Conservation (phyloP, 2,113 vertebrate genomes). For the Carassius carassius region DNA sequence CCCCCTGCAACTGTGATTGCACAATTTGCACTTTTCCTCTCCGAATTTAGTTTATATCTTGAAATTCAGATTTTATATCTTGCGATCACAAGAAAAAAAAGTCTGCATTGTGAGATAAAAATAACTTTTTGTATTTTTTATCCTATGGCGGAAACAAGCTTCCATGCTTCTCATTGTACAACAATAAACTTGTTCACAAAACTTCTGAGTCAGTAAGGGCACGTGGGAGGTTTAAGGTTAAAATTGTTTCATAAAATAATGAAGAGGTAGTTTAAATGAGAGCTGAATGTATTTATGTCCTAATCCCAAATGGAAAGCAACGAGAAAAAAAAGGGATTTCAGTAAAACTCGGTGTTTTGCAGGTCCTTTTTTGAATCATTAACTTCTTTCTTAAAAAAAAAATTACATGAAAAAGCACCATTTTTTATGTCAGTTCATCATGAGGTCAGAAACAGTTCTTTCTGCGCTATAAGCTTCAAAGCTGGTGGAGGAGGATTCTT, state of each 20-base stretch:
- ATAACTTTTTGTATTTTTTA: not conserved
- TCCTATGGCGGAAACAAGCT: not conserved
- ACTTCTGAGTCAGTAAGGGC: not conserved
- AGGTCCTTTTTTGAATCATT: not conserved
- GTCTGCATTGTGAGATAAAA: not conserved
- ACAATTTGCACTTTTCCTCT: no score
- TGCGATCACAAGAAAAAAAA: not conserved
- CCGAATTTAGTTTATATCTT: no score
- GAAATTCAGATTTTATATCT: no score
- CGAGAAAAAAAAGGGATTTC: not conserved
- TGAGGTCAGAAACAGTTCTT: not conserved
- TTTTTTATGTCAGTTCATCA: not conserved
- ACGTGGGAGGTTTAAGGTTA: constrained; percentile 25
- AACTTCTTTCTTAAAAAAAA: not conserved
- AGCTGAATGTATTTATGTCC: not conserved
- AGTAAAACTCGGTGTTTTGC: not conserved
- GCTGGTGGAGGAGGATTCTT: no score
- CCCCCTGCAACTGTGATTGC: no score
- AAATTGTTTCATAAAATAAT: constrained; percentile 36
- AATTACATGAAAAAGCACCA: not conserved
- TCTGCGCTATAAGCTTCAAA: not conserved
- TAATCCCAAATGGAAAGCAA: not conserved
- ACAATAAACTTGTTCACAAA: not conserved
- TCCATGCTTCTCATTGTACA: not conserved
- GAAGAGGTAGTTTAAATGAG: constrained; percentile 57